phyloP scores from a whole-genome alignment of 2,797 vertebrate genomes.

The Melanotaenia pygmaea region DNA sequence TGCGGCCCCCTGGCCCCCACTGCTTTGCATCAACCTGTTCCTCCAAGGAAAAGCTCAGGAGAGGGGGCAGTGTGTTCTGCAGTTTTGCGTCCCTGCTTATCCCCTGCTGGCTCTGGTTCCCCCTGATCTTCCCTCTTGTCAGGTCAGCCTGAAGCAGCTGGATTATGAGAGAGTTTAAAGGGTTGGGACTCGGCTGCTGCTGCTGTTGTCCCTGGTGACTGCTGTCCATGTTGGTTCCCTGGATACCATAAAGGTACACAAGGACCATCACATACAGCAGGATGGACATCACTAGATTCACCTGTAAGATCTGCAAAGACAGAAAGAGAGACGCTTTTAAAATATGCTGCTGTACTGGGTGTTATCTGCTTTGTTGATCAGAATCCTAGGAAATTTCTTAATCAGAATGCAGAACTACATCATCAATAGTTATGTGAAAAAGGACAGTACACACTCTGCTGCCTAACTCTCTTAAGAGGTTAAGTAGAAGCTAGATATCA shows the following conservation, averaged over 20 bases:
- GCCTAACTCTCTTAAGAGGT: no score
- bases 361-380: not conserved
- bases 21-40: constrained; percentile 49
- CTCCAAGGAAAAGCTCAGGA: constrained; percentile 46
- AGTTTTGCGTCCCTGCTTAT: constrained; percentile 47
- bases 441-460: no score
- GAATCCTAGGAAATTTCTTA: not conserved
- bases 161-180: constrained; percentile 94
- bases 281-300: constrained; percentile 99
- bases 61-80: constrained; percentile 52
- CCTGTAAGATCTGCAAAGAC: constrained; percentile 94
- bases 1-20: constrained; percentile 36
- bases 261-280: constrained; percentile 99
- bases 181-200: constrained; percentile 87
- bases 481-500: no score
- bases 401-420: not conserved
- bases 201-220: constrained; percentile 70
- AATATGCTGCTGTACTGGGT: not conserved
- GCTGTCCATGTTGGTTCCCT: constrained; percentile 92
- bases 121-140: constrained; percentile 82
- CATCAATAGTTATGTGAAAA: not conserved
- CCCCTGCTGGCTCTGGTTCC: constrained; percentile 68
- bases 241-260: constrained; percentile 96
- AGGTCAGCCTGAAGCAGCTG: constrained; percentile 96
- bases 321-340: constrained; percentile 46